Base-by-base conservation (phyloP, 2,113 vertebrate genomes). In the Regulus satrapa region DNA sequence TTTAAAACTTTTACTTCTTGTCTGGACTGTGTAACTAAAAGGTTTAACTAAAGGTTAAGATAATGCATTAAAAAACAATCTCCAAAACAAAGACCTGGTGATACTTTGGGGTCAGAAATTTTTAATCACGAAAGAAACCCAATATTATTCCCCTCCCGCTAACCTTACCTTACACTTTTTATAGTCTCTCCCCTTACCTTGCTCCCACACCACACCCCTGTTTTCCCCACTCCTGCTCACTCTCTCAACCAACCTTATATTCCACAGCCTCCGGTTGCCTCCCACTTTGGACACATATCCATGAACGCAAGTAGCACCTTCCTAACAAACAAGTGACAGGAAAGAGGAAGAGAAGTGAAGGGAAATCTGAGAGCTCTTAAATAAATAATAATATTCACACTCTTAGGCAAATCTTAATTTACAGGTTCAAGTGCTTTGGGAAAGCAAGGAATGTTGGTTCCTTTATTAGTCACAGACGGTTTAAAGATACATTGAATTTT, bases 351-450 rank as follows among this genome's bases (percentile, higher is more conserved):
- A 88, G 86, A 10, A 23, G 56, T 56, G 46, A 90, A 67, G 51
- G 32, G 94, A 96, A 92, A 96, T 10, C 4, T 85, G 94, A 97
- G 91, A 95, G 15, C 48, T 67, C 54, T 72, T 97, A 87, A 97
- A 97, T 97, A 97, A 96, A 59, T 95, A 81, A 96, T 93, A 66
- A 71, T 68, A 91, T 83, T 95, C 78, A 96, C 84, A 64, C 73
- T 78, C 76, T 91, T 75, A 71, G 7, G 58, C 74, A 87, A 91
- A 94, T 46, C 64, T 94, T 63, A 87, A 84, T 75, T 93, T 81
- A 84, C 46, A 56, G 64, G 67, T 52, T 71, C 83, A 84, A 81
- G 41, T 38, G 32, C 62, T 88, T 80, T 2, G 2, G 58, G 58
- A 73, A 76, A 85, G 61, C 8, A 67, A 81, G 20, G 0, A 0